phyloP scores from a whole-genome alignment of 2,113 vertebrate species.

The Gavia stellata region DNA sequence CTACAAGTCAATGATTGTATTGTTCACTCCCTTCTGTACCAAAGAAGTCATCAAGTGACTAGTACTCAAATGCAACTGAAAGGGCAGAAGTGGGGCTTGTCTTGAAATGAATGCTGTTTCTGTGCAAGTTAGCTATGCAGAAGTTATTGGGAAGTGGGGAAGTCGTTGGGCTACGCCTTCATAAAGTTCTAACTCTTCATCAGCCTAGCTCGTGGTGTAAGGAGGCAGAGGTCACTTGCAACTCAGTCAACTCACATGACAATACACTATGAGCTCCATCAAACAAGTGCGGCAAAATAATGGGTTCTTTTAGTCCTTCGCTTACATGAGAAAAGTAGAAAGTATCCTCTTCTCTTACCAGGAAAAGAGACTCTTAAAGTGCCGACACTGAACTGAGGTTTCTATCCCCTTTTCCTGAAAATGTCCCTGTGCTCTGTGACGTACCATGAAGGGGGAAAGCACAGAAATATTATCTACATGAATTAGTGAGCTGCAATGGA shows the following conservation, averaged over 20 bases:
- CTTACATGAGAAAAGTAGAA: not conserved
- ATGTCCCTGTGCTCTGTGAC: not conserved
- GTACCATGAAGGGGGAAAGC: not conserved
- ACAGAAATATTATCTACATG: not conserved
- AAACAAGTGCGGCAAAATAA: not conserved
- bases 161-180: not conserved
- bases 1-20: slow-evolving; percentile 21
- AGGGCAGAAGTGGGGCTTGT: slow-evolving; percentile 4
- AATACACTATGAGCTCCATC: not conserved
- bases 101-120: slow-evolving; percentile 15
- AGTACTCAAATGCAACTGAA: not conserved
- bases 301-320: not conserved
- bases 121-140: slow-evolving; percentile 2
- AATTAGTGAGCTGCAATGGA: not conserved
- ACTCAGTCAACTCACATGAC: not conserved
- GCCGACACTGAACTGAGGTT: not conserved
- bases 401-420: not conserved
- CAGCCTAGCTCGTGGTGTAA: not conserved
- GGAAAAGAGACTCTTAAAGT: not conserved
- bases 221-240: not conserved
- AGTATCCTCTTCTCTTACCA: not conserved
- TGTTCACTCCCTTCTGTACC: not conserved
- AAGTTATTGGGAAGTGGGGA: not conserved
- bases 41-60: not conserved
- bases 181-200: not conserved